Percentiles rank a stretch among this genome's conserved stretches.
These are phyloP conservation scores for Bradypodion ventrale DNA, from an alignment of 2,797 vertebrate genomes.

Conservation along the genomic window DNA sequence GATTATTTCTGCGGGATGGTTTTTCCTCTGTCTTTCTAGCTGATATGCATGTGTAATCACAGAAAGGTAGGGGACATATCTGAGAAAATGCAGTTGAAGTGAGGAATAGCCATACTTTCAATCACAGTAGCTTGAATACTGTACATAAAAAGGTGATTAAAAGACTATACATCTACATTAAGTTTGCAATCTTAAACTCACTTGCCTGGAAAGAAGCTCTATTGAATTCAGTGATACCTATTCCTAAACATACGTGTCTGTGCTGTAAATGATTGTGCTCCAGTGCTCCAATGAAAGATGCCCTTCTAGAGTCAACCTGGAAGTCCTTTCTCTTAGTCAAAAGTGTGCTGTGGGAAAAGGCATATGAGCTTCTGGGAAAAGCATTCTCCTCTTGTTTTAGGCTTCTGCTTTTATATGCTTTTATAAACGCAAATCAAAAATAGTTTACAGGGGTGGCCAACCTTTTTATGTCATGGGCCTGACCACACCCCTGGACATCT, in stretches of 20 bases:
- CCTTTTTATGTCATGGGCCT: too few species aligned
- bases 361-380: background rate
- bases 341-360: background rate
- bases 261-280: background rate
- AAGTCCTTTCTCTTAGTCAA: background rate
- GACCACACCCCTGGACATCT: too few species aligned
- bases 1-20: background rate
- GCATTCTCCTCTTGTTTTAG: background rate
- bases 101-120: background rate
- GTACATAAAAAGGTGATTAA: background rate
- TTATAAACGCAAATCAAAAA: background rate
- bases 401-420: background rate
- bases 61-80: background rate
- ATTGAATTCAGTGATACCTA: background rate
- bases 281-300: background rate
- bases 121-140: too few species aligned
- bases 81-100: background rate
- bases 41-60: background rate
- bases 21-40: background rate
- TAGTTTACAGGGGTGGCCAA: too few species aligned
- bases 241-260: background rate
- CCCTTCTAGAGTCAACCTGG: background rate
- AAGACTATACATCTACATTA: background rate
- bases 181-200: background rate
- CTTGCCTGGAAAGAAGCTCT: background rate